Conservation (phyloP, 1,140 invertebrate species). For the Microplitis demolitor region DNA sequence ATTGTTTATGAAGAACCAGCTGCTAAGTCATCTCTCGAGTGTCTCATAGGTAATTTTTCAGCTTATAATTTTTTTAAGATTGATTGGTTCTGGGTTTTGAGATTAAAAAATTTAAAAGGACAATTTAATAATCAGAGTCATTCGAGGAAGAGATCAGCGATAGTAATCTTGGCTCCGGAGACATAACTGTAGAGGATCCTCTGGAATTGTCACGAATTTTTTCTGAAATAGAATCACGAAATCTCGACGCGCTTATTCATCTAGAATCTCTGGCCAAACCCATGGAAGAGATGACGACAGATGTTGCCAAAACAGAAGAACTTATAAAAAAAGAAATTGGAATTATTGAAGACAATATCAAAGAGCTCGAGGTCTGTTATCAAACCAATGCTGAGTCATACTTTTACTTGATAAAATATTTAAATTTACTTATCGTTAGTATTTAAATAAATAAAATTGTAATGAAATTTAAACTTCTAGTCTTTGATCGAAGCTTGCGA, state of each 20-base stretch:
- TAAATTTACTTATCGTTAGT: neutral
- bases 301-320: slow-evolving; percentile 51
- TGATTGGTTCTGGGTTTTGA: too few relatives aligned
- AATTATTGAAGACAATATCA: slow-evolving; percentile 45
- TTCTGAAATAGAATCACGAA: slow-evolving; percentile 66
- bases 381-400: neutral
- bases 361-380: slow-evolving; percentile 44
- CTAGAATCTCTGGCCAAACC: slow-evolving; percentile 67
- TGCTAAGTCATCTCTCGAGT: slow-evolving; percentile 50
- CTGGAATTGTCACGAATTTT: slow-evolving; percentile 65
- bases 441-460: neutral
- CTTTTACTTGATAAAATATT: neutral
- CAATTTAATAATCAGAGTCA: slow-evolving; percentile 38
- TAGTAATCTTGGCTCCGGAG: slow-evolving; percentile 48
- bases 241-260: slow-evolving; percentile 68
- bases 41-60: slow-evolving; percentile 53
- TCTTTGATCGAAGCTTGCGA: slow-evolving; percentile 50
- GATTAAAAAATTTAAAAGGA: too few relatives aligned
- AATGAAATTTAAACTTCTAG: slow-evolving; percentile 28
- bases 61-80: neutral
- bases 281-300: slow-evolving; percentile 60
- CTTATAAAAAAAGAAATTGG: slow-evolving; percentile 49
- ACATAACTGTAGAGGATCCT: slow-evolving; percentile 66
- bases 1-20: neutral
- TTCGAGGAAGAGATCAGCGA: slow-evolving; percentile 58